Base-by-base conservation (phyloP, 2,113 vertebrate genomes). In the Mastomys natalensis region DNA sequence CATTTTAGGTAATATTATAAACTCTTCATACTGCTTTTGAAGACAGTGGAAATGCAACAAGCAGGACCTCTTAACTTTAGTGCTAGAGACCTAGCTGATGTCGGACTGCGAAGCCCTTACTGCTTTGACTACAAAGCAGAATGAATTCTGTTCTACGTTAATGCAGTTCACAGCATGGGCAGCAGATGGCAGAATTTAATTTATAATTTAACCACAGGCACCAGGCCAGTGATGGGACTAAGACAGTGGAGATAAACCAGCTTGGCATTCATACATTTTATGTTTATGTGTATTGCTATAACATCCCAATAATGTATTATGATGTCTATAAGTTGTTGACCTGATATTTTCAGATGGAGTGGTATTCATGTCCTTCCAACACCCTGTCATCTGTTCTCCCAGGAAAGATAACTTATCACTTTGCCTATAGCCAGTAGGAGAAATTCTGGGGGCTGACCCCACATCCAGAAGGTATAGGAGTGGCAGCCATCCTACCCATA, bases 101-200 rank as follows among this genome's bases (percentile, higher is more conserved):
- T 12, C 17, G 66, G 1, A n/a, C 26, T 9, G 1, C 1, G 11
- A 45, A 11, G 26, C 31, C 40, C 40, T 53, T 3, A 1, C 0
- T 40, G 17, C 24, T 58, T 37, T 26, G 88, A n/a, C 10, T 6
- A 40, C 45, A 37, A 48, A 95, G 64, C 10, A 1, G 43, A 40
- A 24, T 13, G 31, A 15, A 53, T 22, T 10, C 21, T 1, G 1
- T 3, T 6, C 0, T 45, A 60, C 0, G 2, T 31, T 1, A 0
- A 7, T 86, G 90, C 72, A 90, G 82, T 96, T 88, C 81, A 90
- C 0, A 1, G 0, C 4, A n/a, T 0, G 0, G 48, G 16, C 96
- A 94, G 93, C 48, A 97, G 94, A 94, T 31, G 97, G 93, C 97
- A 95, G 95, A 81, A 87, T 90, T 29, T 85, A 29, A 68, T 1